Evolutionary conservation across 2,797 vertebrate genomes (phyloP).

Genomic region (Neosilurus mollespiculum): DNA sequence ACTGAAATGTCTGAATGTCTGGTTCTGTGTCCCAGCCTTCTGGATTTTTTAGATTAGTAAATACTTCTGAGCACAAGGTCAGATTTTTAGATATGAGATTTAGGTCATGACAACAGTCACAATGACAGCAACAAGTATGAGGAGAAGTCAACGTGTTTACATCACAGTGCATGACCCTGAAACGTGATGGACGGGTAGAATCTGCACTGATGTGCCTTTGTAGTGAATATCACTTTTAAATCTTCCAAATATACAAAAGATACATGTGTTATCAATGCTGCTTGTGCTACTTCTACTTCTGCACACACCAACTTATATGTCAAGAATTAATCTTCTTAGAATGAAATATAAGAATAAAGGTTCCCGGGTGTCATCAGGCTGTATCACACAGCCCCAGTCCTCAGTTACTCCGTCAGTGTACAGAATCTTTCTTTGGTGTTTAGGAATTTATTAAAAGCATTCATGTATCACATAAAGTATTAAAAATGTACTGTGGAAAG

Average conservation of each 20-base stretch:
- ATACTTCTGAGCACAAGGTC: not conserved
- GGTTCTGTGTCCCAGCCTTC: not conserved
- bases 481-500: not conserved
- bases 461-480: not conserved
- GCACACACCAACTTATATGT: no score
- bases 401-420: not conserved
- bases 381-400: not conserved
- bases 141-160: not conserved
- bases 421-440: not conserved
- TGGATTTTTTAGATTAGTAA: not conserved
- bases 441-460: not conserved
- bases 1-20: not conserved
- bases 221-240: conserved; percentile 1
- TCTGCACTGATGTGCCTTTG: not conserved
- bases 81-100: not conserved
- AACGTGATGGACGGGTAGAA: not conserved
- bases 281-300: not conserved
- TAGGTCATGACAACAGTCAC: not conserved
- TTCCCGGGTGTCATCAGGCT: not conserved
- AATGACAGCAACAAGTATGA: not conserved
- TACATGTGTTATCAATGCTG: not conserved
- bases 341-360: not conserved
- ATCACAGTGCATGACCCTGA: not conserved
- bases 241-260: not conserved
- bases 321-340: not conserved